Conservation (phyloP, 2,888 invertebrate species). For the Tupiocoris notatus region DNA sequence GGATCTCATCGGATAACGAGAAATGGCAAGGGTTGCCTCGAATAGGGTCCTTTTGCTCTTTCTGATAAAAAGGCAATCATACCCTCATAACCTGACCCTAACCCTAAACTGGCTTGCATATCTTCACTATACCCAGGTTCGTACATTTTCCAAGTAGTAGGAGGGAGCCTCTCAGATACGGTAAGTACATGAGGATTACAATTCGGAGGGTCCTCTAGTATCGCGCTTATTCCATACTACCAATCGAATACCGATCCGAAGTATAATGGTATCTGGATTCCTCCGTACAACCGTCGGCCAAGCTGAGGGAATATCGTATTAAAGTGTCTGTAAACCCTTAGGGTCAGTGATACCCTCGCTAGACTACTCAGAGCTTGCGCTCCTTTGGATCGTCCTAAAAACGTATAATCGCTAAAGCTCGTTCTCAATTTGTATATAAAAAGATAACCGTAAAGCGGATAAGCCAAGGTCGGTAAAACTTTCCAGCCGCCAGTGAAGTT, state of each 20-base stretch:
- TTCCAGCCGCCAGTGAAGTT: no score
- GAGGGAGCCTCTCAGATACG: not conserved
- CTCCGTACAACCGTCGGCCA: not conserved
- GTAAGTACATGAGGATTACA: not conserved
- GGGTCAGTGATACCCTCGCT: not conserved
- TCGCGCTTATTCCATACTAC: not conserved
- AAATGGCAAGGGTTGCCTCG: not conserved
- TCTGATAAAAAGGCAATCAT: constrained; percentile 22
- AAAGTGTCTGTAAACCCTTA: not conserved
- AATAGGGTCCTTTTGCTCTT: not conserved
- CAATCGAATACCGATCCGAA: not conserved
- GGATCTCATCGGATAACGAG: constrained; percentile 1
- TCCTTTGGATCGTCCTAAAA: not conserved
- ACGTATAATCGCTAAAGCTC: not conserved
- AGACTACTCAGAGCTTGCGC: not conserved
- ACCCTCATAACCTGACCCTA: not conserved
- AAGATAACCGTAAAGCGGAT: not conserved
- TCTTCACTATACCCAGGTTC: not conserved
- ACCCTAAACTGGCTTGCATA: not conserved
- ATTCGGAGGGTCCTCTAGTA: not conserved
- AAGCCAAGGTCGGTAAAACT: not conserved
- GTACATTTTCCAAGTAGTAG: not conserved
- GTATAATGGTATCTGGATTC: not conserved
- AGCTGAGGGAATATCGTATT: not conserved
- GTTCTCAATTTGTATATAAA: not conserved